These are phyloP conservation scores for Polylopha cassiicola DNA, from an alignment of 2,888 invertebrate genomes.

Conservation along the genomic window DNA sequence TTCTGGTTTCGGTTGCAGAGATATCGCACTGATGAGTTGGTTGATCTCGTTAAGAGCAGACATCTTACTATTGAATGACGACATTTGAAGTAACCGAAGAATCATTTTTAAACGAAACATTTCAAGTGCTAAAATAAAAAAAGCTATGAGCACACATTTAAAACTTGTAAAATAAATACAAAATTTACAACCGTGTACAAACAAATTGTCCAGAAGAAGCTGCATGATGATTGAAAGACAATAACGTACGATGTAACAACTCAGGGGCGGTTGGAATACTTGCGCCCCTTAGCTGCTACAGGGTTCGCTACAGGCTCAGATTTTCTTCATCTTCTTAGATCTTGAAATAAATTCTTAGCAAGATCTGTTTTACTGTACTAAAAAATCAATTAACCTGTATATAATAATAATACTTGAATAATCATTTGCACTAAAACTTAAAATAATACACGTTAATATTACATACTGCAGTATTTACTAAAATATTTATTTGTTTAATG, in stretches of 20 bases:
- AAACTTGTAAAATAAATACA: too few relatives aligned
- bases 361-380: too few relatives aligned
- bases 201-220: constrained; percentile 4
- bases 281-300: constrained; percentile 76
- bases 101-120: constrained; percentile 98
- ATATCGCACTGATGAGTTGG: constrained; percentile 94
- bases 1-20: constrained; percentile 93
- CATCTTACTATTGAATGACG: constrained; percentile 99
- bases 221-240: constrained; percentile 34
- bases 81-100: constrained; percentile 93
- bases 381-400: too few relatives aligned
- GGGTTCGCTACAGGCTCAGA: constrained; percentile 52
- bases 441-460: too few relatives aligned
- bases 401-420: too few relatives aligned
- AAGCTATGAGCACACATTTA: too few relatives aligned
- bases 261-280: constrained; percentile 48
- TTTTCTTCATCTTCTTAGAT: not conserved
- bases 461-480: too few relatives aligned
- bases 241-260: constrained; percentile 63
- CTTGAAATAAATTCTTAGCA: too few relatives aligned
- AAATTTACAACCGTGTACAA: too few relatives aligned
- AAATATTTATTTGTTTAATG: too few relatives aligned
- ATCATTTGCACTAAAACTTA: too few relatives aligned
- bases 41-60: constrained; percentile 98
- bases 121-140: constrained; percentile 81